These are phyloP conservation scores for Cynoglossus semilaevis DNA, from an alignment of 2,113 vertebrate species.

Conservation along the genomic window DNA sequence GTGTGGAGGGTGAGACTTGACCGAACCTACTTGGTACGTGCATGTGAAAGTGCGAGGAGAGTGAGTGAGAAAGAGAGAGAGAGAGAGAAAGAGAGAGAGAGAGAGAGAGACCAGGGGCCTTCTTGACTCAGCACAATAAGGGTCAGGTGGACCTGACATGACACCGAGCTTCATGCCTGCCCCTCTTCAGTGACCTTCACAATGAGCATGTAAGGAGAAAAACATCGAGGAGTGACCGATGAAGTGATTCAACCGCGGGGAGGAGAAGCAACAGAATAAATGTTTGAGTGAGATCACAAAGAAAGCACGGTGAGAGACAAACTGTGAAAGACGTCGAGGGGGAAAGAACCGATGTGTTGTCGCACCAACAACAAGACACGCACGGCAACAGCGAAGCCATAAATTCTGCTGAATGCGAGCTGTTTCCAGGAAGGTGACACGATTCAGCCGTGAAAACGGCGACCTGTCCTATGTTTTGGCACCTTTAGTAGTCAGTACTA, in stretches of 20 bases:
- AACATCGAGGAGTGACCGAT: background rate
- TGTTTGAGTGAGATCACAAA: constrained; percentile 31
- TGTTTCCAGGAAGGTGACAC: constrained; percentile 41
- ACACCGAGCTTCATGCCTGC: constrained; percentile 53
- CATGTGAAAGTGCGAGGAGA: constrained; percentile 35
- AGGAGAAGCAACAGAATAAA: constrained; percentile 17
- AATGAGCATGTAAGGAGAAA: constrained; percentile 7
- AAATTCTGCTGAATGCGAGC: constrained; percentile 27
- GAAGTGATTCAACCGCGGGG: constrained; percentile 32
- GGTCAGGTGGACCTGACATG: constrained; percentile 56
- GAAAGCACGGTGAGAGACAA: constrained; percentile 35
- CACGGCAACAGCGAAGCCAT: constrained; percentile 32
- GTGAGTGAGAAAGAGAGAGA: background rate
- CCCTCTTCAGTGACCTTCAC: constrained; percentile 45
- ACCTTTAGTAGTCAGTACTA: constrained; percentile 1
- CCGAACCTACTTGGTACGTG: constrained; percentile 35
- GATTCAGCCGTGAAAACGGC: constrained; percentile 39
- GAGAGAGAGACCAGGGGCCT: constrained; percentile 15
- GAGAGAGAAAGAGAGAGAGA: constrained; percentile 1
- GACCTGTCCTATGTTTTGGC: constrained; percentile 19
- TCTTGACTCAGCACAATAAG: constrained; percentile 66
- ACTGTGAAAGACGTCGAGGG: constrained; percentile 14
- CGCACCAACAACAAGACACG: constrained; percentile 30
- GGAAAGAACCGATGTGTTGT: constrained; percentile 17
- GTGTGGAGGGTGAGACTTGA: constrained; percentile 49